These are phyloP conservation scores for Neostethus bicornis DNA, from an alignment of 2,797 vertebrate genomes.

Conservation along the genomic window DNA sequence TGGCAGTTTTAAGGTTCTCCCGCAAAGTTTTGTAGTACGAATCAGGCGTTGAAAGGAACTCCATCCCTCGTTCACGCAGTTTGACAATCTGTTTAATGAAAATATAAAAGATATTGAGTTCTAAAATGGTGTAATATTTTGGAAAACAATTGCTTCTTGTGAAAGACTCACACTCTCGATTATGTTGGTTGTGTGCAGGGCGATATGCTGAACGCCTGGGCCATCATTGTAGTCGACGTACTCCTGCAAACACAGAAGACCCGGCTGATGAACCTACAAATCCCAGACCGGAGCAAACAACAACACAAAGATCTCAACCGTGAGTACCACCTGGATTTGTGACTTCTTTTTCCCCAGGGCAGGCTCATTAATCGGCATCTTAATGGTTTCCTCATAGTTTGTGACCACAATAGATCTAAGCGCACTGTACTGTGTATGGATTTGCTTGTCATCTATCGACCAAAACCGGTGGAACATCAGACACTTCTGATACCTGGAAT, in stretches of 20 bases:
- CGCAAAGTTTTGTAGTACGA: constrained; percentile 78
- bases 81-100: constrained; percentile 76
- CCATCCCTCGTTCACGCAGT: constrained; percentile 81
- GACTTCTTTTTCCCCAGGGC: constrained; percentile 81
- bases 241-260: constrained; percentile 68
- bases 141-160: constrained; percentile 4
- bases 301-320: background rate
- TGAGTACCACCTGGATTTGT: constrained; percentile 83
- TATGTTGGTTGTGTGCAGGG: constrained; percentile 84
- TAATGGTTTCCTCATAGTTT: constrained; percentile 87
- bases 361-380: constrained; percentile 90
- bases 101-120: background rate
- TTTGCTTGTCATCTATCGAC: constrained; percentile 88
- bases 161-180: constrained; percentile 79
- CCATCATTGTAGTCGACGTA: constrained; percentile 86
- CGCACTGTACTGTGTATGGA: constrained; percentile 84
- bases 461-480: constrained; percentile 87
- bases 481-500: constrained; percentile 84
- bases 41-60: constrained; percentile 83
- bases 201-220: constrained; percentile 86
- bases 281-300: background rate
- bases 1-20: constrained; percentile 80
- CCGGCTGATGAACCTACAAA: background rate
- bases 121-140: constrained; percentile 1
- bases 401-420: constrained; percentile 85